Evolutionary conservation across 2,113 vertebrate genomes (phyloP).

Genomic region (Epinephelus lanceolatus): DNA sequence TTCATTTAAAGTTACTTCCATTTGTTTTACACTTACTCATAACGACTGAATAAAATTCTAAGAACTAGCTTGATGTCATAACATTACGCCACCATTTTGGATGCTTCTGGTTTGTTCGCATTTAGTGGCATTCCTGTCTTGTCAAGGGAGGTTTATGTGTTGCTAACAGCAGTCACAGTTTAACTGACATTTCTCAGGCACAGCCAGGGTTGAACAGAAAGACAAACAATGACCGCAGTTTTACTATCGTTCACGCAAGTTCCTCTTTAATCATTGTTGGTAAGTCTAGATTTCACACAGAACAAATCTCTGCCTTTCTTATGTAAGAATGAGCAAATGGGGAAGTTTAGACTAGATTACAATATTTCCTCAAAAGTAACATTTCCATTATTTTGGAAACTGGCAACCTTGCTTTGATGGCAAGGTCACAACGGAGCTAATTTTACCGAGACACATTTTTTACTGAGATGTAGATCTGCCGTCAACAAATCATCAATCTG

Average conservation of each 20-base stretch:
- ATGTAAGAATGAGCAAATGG: background rate
- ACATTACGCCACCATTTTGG: too few relatives aligned
- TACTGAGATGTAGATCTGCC: background rate
- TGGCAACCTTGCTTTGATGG: background rate
- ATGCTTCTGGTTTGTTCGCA: background rate
- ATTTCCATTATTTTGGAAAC: conserved; percentile 10
- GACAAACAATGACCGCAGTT: conserved; percentile 4
- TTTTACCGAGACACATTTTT: background rate
- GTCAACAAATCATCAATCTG: conserved; percentile 23
- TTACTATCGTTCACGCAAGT: conserved; percentile 8
- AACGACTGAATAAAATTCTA: background rate
- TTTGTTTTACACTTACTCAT: background rate
- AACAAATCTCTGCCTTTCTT: conserved; percentile 4
- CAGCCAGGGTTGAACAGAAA: background rate
- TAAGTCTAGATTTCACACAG: background rate
- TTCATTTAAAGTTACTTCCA: background rate
- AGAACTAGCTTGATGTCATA: background rate
- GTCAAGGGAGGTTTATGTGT: conserved; percentile 24
- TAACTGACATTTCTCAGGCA: conserved; percentile 19
- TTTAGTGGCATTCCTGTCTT: background rate
- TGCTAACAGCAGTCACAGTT: conserved; percentile 13
- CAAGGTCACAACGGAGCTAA: background rate
- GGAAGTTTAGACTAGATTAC: background rate
- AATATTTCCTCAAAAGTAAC: conserved; percentile 4
- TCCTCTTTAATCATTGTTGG: conserved; percentile 23